Conservation (phyloP, 2,888 invertebrate species). For the Desoria tigrina region DNA sequence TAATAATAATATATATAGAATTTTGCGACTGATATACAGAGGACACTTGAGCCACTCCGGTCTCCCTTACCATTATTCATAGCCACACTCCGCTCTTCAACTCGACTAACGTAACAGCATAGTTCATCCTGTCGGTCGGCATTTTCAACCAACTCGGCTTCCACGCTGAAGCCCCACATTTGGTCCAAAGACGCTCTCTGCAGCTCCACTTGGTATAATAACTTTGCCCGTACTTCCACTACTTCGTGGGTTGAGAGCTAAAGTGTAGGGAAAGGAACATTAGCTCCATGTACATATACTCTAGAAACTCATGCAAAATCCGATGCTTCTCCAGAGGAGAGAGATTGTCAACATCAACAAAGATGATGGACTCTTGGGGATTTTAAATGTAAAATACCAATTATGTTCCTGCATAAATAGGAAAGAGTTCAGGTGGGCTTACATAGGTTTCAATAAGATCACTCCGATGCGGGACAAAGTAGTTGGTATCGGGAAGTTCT, state of each 20-base stretch:
- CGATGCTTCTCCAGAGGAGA: no score
- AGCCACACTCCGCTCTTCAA: slow-evolving; percentile 92
- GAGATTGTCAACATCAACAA: no score
- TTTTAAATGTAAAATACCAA: no score
- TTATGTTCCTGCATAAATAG: no score
- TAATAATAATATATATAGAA: no score
- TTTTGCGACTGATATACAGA: no score
- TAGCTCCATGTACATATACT: not conserved
- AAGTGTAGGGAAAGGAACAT: not conserved
- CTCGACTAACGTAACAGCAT: slow-evolving; percentile 94
- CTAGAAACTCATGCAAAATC: slow-evolving; percentile 3
- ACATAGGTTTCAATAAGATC: slow-evolving; percentile 95
- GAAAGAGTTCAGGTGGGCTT: no score
- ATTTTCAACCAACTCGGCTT: slow-evolving; percentile 94
- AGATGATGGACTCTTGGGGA: no score
- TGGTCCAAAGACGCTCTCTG: slow-evolving; percentile 85
- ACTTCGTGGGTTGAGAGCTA: slow-evolving; percentile 90
- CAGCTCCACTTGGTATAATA: slow-evolving; percentile 92
- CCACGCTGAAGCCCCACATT: slow-evolving; percentile 98
- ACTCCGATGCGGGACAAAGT: slow-evolving; percentile 91
- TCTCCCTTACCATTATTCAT: slow-evolving; percentile 82
- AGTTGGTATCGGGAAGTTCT: slow-evolving; percentile 94
- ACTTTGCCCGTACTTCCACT: slow-evolving; percentile 94
- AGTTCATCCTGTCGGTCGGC: slow-evolving; percentile 94
- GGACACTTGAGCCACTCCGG: slow-evolving; percentile 20